Percentiles rank a stretch among this genome's conserved stretches.
Evolutionary conservation across 2,888 invertebrate species (phyloP).

Genomic region (Trachelus tabidus): DNA sequence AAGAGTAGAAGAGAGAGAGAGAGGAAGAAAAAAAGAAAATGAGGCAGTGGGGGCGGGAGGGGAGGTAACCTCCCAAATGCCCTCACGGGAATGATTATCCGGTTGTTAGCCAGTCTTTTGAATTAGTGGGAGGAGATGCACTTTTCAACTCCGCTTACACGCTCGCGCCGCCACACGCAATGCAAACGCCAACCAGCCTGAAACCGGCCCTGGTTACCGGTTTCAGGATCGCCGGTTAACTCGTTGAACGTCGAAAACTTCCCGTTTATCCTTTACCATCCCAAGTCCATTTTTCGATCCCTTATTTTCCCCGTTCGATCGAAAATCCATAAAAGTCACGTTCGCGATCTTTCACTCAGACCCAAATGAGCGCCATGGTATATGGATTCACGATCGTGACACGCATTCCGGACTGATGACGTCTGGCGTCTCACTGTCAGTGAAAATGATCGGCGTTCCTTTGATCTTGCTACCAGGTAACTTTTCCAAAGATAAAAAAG

Average conservation of each 20-base stretch:
- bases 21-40: background rate
- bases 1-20: background rate
- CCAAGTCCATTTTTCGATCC: background rate
- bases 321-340: background rate
- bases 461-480: background rate
- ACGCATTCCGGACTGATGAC: background rate
- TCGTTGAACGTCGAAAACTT: background rate
- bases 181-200: constrained; percentile 16
- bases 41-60: background rate
- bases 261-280: background rate
- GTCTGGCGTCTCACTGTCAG: background rate
- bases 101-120: constrained; percentile 44
- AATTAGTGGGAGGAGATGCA: constrained; percentile 45
- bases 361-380: background rate
- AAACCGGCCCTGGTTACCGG: constrained; percentile 10
- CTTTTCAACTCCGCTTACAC: constrained; percentile 40
- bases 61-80: background rate
- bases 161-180: constrained; percentile 31
- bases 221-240: background rate
- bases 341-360: background rate
- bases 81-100: constrained; percentile 47
- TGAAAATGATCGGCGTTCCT: background rate
- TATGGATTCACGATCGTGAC: background rate
- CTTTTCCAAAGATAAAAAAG: background rate
- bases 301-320: background rate